These are phyloP conservation scores for Danio tinwini DNA, from an alignment of 2,797 vertebrate species.

Conservation along the genomic window DNA sequence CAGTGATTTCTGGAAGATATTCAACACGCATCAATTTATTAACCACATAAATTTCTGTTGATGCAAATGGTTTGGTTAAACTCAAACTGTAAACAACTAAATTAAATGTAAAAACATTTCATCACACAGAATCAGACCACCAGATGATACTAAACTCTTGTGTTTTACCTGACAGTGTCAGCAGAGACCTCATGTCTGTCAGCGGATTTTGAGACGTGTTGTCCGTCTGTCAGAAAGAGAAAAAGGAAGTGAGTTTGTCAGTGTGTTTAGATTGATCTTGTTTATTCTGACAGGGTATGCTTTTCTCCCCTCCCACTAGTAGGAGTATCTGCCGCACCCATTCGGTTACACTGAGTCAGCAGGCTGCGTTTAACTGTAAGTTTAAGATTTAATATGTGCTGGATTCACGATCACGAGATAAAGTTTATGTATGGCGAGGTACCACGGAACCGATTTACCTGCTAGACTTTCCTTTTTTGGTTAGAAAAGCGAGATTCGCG, in stretches of 20 bases:
- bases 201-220: background rate
- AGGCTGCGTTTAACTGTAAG: background rate
- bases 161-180: constrained; percentile 23
- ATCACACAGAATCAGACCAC: background rate
- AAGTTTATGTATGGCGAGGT: too few relatives aligned
- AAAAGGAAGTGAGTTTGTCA: background rate
- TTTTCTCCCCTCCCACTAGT: background rate
- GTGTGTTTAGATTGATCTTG: background rate
- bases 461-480: too few relatives aligned
- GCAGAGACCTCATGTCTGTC: constrained; percentile 26
- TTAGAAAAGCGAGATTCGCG: too few relatives aligned
- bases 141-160: background rate
- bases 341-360: background rate
- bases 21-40: background rate
- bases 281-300: too few relatives aligned
- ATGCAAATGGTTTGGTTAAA: background rate
- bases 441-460: too few relatives aligned
- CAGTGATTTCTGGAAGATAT: too few relatives aligned
- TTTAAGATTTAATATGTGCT: too few relatives aligned
- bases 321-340: background rate
- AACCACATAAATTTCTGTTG: background rate
- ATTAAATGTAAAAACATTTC: background rate
- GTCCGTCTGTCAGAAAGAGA: background rate
- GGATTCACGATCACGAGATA: too few relatives aligned
- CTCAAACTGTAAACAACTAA: too few relatives aligned